Evolutionary conservation across 2,888 invertebrate genomes (phyloP).

Genomic region (Neoscelio sp.): DNA sequence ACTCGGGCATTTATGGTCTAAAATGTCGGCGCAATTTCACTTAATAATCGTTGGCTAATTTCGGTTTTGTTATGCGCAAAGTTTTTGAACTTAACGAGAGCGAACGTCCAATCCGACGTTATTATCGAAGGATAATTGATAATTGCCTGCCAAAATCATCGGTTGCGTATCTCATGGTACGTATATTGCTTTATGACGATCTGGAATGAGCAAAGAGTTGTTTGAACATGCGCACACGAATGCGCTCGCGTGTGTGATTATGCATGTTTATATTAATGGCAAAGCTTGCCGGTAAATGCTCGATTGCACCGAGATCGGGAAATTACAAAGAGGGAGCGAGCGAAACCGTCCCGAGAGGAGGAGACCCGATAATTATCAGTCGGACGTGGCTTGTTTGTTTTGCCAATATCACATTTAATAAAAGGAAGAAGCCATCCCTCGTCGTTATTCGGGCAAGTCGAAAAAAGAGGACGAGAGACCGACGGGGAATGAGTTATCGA

Average conservation of each 20-base stretch:
- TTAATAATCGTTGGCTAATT: slow-evolving; percentile 23
- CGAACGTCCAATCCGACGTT: slow-evolving; percentile 30
- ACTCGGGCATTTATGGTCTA: slow-evolving; percentile 9
- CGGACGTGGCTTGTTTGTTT: slow-evolving; percentile 57
- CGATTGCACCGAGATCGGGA: slow-evolving; percentile 50
- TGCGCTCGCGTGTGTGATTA: slow-evolving; percentile 38
- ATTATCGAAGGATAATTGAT: slow-evolving; percentile 55
- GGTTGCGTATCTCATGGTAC: slow-evolving; percentile 31
- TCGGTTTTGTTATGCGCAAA: slow-evolving; percentile 18
- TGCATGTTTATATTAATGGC: slow-evolving; percentile 51
- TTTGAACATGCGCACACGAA: slow-evolving; percentile 16
- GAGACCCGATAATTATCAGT: slow-evolving; percentile 58
- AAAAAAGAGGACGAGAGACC: background rate
- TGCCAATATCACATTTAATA: slow-evolving; percentile 52
- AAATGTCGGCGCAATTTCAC: slow-evolving; percentile 25
- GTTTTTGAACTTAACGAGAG: slow-evolving; percentile 39
- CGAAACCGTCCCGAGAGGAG: slow-evolving; percentile 18
- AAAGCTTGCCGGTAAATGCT: slow-evolving; percentile 25
- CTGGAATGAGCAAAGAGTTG: slow-evolving; percentile 38
- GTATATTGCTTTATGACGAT: slow-evolving; percentile 13
- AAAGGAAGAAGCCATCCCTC: slow-evolving; percentile 30
- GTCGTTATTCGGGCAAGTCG: slow-evolving; percentile 23
- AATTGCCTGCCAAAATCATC: slow-evolving; percentile 57
- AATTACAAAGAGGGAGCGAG: slow-evolving; percentile 40
- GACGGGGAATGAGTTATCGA: slow-evolving; percentile 22